These are phyloP conservation scores for Rhea americana DNA, from an alignment of 2,113 vertebrate species.

Conservation along the genomic window DNA sequence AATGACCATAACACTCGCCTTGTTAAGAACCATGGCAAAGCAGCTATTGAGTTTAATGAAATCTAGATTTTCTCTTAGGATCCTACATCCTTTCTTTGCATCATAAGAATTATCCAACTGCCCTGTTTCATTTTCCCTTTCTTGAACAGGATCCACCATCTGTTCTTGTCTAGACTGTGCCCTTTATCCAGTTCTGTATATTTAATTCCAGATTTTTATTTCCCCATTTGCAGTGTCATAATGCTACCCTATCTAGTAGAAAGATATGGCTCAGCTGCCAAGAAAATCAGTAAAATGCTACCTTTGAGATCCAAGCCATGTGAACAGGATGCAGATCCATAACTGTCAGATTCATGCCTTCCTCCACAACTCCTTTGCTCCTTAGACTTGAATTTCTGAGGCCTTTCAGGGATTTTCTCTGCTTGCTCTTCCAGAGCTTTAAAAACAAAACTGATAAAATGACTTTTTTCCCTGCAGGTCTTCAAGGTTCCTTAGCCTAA, in stretches of 20 bases:
- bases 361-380: not conserved
- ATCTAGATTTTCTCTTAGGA: not conserved
- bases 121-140: not conserved
- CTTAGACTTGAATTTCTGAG: constrained; percentile 2
- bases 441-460: constrained; percentile 12
- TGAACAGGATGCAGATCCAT: not conserved
- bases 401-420: not conserved
- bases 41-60: not conserved
- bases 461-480: not conserved
- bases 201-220: not conserved
- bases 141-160: not conserved
- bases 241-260: not conserved
- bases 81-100: not conserved
- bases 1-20: not conserved
- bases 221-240: not conserved
- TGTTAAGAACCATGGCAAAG: not conserved
- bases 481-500: constrained; percentile 32
- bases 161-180: not conserved
- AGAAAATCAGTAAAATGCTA: not conserved
- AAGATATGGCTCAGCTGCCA: not conserved
- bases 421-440: constrained; percentile 11
- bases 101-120: not conserved
- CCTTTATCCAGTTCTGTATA: not conserved
- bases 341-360: not conserved
- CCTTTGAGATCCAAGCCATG: not conserved